phyloP scores from a whole-genome alignment of 2,797 vertebrate genomes.

The Ara ararauna region DNA sequence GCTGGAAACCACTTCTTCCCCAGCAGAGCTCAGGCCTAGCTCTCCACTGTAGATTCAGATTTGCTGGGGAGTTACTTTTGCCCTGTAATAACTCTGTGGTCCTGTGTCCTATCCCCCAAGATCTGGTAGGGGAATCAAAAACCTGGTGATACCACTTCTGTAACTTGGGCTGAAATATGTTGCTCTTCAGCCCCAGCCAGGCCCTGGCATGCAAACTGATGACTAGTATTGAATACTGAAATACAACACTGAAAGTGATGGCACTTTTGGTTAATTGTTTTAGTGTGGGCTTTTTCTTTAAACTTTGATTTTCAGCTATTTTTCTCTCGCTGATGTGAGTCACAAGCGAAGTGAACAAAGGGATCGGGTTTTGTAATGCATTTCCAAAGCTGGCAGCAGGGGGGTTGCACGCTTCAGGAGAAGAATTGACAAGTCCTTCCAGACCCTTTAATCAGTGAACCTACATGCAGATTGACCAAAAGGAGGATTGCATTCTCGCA shows the following conservation, averaged over 20 bases:
- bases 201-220: neutral
- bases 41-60: neutral
- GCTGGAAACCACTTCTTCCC: neutral
- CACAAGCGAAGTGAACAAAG: slow-evolving; percentile 25
- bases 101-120: neutral
- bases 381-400: neutral
- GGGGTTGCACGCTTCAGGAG: neutral
- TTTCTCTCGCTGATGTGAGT: slow-evolving; percentile 14
- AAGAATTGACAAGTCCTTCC: neutral
- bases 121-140: neutral
- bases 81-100: neutral
- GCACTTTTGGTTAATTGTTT: neutral
- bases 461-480: neutral
- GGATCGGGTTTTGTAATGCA: neutral
- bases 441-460: neutral
- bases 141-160: neutral
- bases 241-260: neutral
- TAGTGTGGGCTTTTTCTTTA: slow-evolving; percentile 13
- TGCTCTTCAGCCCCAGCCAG: neutral
- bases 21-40: neutral
- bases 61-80: neutral
- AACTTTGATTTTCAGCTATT: slow-evolving; percentile 9
- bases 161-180: neutral
- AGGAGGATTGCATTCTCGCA: neutral
- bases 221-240: neutral